phyloP scores from a whole-genome alignment of 2,888 invertebrate species.

The Pseudococcus longispinus region DNA sequence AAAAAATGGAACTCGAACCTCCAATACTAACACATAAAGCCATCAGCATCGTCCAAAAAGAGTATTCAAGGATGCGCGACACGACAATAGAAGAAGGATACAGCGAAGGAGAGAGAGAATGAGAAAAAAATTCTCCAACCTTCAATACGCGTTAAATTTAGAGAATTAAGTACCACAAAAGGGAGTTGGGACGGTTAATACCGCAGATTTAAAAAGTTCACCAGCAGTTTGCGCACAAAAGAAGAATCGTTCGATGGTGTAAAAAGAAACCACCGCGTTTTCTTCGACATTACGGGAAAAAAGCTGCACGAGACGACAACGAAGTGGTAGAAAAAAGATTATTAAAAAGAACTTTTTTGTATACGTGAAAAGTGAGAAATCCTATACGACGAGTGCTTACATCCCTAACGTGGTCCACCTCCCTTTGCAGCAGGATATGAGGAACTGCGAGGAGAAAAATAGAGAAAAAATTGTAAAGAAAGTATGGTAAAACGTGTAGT shows the following conservation, averaged over 20 bases:
- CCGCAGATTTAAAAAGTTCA: neutral
- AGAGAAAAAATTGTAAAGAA: neutral
- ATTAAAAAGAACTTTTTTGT: constrained; percentile 7
- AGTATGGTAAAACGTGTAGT: neutral
- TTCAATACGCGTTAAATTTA: neutral
- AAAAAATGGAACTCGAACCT: neutral
- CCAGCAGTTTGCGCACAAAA: neutral
- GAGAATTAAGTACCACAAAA: neutral
- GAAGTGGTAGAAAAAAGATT: neutral
- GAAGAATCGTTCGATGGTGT: neutral
- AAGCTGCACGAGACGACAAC: neutral
- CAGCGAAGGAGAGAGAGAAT: neutral
- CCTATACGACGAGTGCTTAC: neutral
- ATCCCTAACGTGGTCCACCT: neutral
- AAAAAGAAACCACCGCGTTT: constrained; percentile 2
- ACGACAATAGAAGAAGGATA: neutral
- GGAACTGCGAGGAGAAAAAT: neutral
- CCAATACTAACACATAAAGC: neutral
- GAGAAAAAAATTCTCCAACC: neutral
- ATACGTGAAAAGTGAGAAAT: neutral
- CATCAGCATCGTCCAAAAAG: neutral
- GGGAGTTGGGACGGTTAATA: neutral
- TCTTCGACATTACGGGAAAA: neutral
- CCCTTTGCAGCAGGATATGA: too few relatives aligned
- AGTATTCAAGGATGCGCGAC: neutral